Base-by-base conservation (phyloP, 2,888 invertebrate genomes). In the Ophraella communa region DNA sequence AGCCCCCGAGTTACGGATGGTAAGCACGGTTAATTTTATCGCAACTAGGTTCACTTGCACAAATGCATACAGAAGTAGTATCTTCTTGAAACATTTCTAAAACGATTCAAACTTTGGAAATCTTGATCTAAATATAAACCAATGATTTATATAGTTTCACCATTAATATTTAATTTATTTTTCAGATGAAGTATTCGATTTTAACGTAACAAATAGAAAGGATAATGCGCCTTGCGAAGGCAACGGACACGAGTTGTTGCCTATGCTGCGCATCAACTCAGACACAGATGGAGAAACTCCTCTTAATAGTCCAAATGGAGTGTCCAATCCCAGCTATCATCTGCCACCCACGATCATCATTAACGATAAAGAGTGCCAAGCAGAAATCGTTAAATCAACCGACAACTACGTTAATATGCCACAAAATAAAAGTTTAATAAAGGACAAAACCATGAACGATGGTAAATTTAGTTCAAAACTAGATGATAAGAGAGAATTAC, bases 351-450 rank as follows among this genome's bases (percentile, higher is more conserved):
- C 70, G 17, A 67, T 76, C 23, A 60, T 64, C 8, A 67, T 65
- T n/a, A 54, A 62, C 17, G 66, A 71, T 7, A 62, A 67, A 23
- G 66, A 64, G 5, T 67, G 70, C 56, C 54, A 54, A 52, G 70
- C 71, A 51, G 73, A 67, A 65, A 80, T 77, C 30, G 70, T 77
- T 4, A 78, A 81, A 23, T 78, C 80, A 1, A 74, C 78, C 21
- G 85, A 85, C 68, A 86, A 85, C 79, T 86, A 86, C 69, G 82
- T 85, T 1, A 85, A 85, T 71, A 84, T 86, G 83, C 85, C 84
- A 1, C 81, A 84, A 67, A 84, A 84, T 66, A 85, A 84, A 70
- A 81, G 73, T 69, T 79, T 81, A 65, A 71, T 83, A 20, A 78
- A 78, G 62, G 71, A 72, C 27, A 72, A 71, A 49, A 68, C 30